Evolutionary conservation across 1,140 invertebrate species (phyloP), one percentile per base, ranked within the genome.

Genomic region (Drosophila pachea): DNA sequence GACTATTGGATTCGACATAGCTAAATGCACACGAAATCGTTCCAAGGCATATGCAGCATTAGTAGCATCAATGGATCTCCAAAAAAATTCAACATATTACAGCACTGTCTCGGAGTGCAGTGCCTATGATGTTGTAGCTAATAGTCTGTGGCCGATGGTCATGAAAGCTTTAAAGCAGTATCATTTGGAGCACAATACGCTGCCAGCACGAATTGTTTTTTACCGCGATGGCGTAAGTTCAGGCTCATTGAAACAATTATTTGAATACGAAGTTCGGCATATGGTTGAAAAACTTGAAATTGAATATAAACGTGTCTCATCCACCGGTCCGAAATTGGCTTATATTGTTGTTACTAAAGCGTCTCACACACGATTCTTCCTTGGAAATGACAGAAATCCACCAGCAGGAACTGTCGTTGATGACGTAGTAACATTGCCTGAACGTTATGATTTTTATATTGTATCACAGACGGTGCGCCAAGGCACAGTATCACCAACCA

Each of bases 1-100:
- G 97, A 92, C 97, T 0, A 90, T 96, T 32, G 97, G 97, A 0
- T 96, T 96, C 83, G 97, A 98, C 86, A 94, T 96, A 5, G 97
- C 95, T 67, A 96, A 97, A 83, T 95, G 97, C 64, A 91, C 93
- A 3, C 90, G 90, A 1, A 88, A 90, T 43, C 93, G 92, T 77
- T 88, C 89, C 49, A 92, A 92, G 82, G 92, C 93, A 76, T 94
- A 93, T 90, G 93, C 95, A 53, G 92, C 93, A 0, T 93, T 98
- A 90, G 95, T 98, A 0, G 93, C 95, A 0, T 94, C 95, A 0
- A 90, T 95, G 45, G 94, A 97, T 86, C 36, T 88, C 5, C 9
- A 93, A 94, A 74, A 95, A 95, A 87, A 87, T 59, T 68, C 84
- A 0, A 87, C 87, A 4, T 89, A 74, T 35, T 89, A 78, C 29